A percentile compares a stretch with the other conserved stretches of the same genome.
Evolutionary conservation across 2,888 invertebrate species (phyloP).

Genomic region (Thymelicus sylvestris): DNA sequence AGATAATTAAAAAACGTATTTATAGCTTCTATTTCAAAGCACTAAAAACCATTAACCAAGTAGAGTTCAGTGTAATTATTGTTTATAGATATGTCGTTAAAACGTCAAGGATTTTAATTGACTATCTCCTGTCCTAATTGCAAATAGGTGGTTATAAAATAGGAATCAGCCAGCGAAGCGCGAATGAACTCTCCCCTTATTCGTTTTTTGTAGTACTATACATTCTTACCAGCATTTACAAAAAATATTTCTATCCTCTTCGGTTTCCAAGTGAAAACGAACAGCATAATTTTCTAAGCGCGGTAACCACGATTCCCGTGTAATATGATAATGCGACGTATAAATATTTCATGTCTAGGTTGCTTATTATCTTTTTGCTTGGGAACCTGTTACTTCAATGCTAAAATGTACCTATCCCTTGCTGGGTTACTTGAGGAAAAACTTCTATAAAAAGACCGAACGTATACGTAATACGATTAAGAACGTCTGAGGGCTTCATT

Average conservation of each 20-base stretch:
- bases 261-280: slow-evolving; percentile 76
- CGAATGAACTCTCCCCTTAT: slow-evolving; percentile 46
- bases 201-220: slow-evolving; percentile 32
- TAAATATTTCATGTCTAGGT: slow-evolving; percentile 80
- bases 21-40: slow-evolving; percentile 59
- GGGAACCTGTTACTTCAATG: slow-evolving; percentile 71
- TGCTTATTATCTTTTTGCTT: slow-evolving; percentile 76
- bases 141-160: slow-evolving; percentile 39
- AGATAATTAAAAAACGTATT: slow-evolving; percentile 46
- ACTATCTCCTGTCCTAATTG: slow-evolving; percentile 38
- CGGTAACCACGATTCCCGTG: slow-evolving; percentile 80
- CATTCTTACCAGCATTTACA: slow-evolving; percentile 29
- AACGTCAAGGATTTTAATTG: slow-evolving; percentile 52
- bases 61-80: slow-evolving; percentile 55
- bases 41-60: slow-evolving; percentile 55
- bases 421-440: slow-evolving; percentile 25
- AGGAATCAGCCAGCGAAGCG: slow-evolving; percentile 49
- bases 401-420: slow-evolving; percentile 59
- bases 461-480: slow-evolving; percentile 15
- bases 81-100: slow-evolving; percentile 55
- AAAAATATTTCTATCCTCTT: slow-evolving; percentile 50
- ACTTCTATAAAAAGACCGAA: slow-evolving; percentile 12
- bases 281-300: slow-evolving; percentile 80
- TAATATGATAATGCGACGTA: slow-evolving; percentile 83
- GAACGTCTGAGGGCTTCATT: slow-evolving; percentile 9